phyloP scores from a whole-genome alignment of 2,888 invertebrate genomes.

The Linyphia triangularis region DNA sequence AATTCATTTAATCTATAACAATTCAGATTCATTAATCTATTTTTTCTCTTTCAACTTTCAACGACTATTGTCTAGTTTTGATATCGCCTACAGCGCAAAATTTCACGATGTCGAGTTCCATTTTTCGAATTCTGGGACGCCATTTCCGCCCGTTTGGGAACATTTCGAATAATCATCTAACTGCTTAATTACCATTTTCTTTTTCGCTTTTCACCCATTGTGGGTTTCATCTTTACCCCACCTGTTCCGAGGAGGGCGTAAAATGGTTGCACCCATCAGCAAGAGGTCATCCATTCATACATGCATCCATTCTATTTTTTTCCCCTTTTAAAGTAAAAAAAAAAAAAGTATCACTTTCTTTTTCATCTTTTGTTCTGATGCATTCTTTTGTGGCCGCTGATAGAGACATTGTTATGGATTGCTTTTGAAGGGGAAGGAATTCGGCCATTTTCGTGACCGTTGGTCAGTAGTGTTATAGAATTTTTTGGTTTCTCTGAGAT shows the following conservation, averaged over 20 bases:
- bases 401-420: neutral
- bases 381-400: neutral
- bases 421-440: conserved; percentile 1
- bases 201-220: conserved; percentile 48
- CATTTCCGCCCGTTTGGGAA: conserved; percentile 19
- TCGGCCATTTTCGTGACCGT: conserved; percentile 69
- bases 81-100: neutral
- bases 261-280: conserved; percentile 62
- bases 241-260: conserved; percentile 54
- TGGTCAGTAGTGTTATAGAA: conserved; percentile 57
- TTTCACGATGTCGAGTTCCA: conserved; percentile 18
- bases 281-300: conserved; percentile 19
- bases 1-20: neutral
- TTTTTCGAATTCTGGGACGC: conserved; percentile 55
- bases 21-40: neutral
- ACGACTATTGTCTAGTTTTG: neutral
- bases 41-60: neutral
- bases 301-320: neutral
- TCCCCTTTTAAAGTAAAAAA: neutral
- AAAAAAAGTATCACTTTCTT: conserved; percentile 29
- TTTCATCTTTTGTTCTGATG: conserved; percentile 22
- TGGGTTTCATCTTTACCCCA: conserved; percentile 42
- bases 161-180: conserved; percentile 11
- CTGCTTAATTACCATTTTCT: conserved; percentile 27
- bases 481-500: neutral